Conservation (phyloP, 2,113 vertebrate species). For the Actenoides hombroni region DNA sequence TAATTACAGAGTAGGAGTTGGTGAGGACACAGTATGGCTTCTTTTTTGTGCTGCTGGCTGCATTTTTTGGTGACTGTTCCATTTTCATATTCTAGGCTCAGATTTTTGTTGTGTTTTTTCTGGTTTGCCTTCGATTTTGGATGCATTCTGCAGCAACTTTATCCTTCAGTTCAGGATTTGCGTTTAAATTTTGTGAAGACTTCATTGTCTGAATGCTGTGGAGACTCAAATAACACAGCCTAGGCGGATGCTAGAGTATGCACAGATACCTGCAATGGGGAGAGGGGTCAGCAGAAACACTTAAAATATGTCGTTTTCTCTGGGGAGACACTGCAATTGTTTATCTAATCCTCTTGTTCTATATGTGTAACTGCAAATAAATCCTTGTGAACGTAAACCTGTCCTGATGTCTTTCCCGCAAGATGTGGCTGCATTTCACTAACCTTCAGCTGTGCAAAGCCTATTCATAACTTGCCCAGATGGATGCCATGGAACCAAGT, state of each 20-base stretch:
- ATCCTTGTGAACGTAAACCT: background rate
- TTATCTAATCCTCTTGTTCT: background rate
- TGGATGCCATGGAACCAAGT: background rate
- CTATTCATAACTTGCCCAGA: background rate
- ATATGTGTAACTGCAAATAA: background rate
- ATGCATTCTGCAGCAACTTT: background rate
- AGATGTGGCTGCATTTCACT: background rate
- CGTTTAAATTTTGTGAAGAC: background rate
- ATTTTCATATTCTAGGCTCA: background rate
- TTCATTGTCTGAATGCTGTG: background rate
- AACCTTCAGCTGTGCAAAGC: background rate
- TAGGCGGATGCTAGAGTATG: accelerated
- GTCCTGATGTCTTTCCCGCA: background rate
- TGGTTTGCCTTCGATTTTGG: slow-evolving; percentile 36
- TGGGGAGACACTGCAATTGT: background rate
- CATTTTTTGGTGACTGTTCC: slow-evolving; percentile 20
- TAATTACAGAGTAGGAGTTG: slow-evolving; percentile 42
- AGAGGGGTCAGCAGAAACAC: accelerated
- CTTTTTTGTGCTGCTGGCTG: slow-evolving; percentile 38
- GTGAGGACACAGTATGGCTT: background rate
- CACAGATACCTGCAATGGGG: background rate
- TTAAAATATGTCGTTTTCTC: background rate
- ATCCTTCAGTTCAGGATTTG: background rate
- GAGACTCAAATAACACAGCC: background rate
- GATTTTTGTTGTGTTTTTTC: background rate